Base-by-base conservation (phyloP, 2,797 vertebrate species). In the Scarus forsteni region DNA sequence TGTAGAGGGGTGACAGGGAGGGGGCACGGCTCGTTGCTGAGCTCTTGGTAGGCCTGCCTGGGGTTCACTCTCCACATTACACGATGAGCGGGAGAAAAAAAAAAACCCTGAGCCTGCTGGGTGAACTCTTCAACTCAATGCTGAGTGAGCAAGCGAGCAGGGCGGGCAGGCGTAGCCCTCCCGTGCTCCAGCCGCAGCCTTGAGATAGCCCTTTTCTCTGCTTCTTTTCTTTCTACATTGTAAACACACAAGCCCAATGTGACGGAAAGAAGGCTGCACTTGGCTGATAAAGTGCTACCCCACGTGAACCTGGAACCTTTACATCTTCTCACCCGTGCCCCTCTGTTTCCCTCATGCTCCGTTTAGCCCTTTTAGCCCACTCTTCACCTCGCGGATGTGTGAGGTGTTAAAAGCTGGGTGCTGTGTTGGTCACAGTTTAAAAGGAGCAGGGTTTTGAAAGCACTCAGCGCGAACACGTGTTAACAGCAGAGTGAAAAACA, bases 91-190 rank as follows among this genome's bases (percentile, higher is more conserved):
- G 12, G n/a, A n/a, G n/a, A n/a, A n/a, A 42, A 42, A 44, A 44
- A 44, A 9, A 80, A 69, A 77, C 79, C 60, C 79, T 70, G 51
- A 75, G 86, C 70, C 83, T 51, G 75, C 69, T 52, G 83, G 80
- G 74, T 92, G 91, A 93, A 92, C 92, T 91, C 82, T 90, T 90
- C 88, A 91, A 92, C 89, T 91, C 75, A 2, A 35, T 60, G 83
- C 71, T 74, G 84, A 87, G 81, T 45, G 80, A 76, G 71, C 36
- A 13, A 0, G 18, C 1, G 39, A 66, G 66, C 48, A 0, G 65
- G 64, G 71, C 60, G 19, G 52, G 55, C 73, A 69, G 62, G 53
- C 77, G 40, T 16, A 77, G 77, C 61, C 80, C 79, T 76, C 68
- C 73, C 58, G 82, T 83, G 79, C 78, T 59, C 1, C 18, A 74